Evolutionary conservation across 2,888 invertebrate species (phyloP).

Genomic region (Lycophotia porphyrea): DNA sequence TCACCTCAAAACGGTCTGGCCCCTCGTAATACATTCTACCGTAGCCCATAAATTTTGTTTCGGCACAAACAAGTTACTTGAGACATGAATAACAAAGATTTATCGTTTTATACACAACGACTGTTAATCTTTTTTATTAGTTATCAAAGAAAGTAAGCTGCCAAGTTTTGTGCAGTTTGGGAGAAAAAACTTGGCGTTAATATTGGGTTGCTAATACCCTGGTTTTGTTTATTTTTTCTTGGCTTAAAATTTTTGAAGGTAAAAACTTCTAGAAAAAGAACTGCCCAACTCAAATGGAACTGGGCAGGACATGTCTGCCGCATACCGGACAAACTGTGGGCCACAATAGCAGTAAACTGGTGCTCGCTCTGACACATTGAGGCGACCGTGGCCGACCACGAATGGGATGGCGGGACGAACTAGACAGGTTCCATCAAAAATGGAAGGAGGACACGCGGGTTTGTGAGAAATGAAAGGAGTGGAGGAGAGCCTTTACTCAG

Average conservation of each 20-base stretch:
- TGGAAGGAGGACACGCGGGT: too few relatives aligned
- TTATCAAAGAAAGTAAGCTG: constrained; percentile 22
- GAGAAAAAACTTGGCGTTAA: constrained; percentile 6
- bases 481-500: too few relatives aligned
- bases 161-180: constrained; percentile 25
- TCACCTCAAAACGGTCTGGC: neutral
- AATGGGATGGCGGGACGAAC: too few relatives aligned
- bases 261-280: too few relatives aligned
- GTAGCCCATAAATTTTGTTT: constrained; percentile 53
- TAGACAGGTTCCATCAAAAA: too few relatives aligned
- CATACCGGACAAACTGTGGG: too few relatives aligned
- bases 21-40: constrained; percentile 33
- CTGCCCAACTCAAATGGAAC: too few relatives aligned
- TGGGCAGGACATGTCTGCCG: too few relatives aligned
- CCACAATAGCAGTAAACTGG: too few relatives aligned
- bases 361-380: too few relatives aligned
- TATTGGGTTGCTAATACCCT: neutral
- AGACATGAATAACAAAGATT: constrained; percentile 58
- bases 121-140: constrained; percentile 48
- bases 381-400: too few relatives aligned
- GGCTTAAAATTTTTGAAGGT: neutral
- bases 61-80: constrained; percentile 49
- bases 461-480: too few relatives aligned
- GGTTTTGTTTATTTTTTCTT: neutral
- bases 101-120: constrained; percentile 43